phyloP scores from a whole-genome alignment of 1,140 invertebrate genomes.

The Anagrus nilaparvatae region DNA sequence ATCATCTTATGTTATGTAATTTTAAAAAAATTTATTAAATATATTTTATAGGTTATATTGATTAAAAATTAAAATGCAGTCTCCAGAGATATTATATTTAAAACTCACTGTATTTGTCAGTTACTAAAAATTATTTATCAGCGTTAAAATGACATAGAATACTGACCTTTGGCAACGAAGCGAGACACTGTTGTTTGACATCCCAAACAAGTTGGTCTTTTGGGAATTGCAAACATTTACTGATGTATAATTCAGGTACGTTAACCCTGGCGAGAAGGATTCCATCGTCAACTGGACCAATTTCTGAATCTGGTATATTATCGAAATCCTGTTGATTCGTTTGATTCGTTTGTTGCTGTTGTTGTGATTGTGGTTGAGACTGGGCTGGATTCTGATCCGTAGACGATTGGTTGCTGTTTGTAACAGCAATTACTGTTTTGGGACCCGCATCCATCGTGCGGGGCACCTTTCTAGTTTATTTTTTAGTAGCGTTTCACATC shows the following conservation, averaged over 20 bases:
- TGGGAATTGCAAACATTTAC: constrained; percentile 96
- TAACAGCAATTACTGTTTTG: too few species aligned
- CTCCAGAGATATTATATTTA: too few species aligned
- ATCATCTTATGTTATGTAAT: too few species aligned
- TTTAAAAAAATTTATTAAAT: too few species aligned
- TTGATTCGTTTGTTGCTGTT: constrained; percentile 28
- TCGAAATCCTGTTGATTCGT: constrained; percentile 24
- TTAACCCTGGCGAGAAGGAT: constrained; percentile 75
- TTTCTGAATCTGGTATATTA: constrained; percentile 45
- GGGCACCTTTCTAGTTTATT: constrained; percentile 31
- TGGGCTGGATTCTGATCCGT: constrained; percentile 21
- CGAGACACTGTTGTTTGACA: constrained; percentile 92
- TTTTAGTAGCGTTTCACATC: constrained; percentile 35
- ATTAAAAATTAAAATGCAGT: too few species aligned
- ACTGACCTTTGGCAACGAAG: constrained; percentile 85
- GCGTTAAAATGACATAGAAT: too few species aligned
- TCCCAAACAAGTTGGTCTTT: constrained; percentile 94
- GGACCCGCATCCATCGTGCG: constrained; percentile 39
- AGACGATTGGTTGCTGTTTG: constrained; percentile 28
- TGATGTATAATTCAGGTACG: constrained; percentile 82
- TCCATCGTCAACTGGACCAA: constrained; percentile 52
- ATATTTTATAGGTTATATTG: too few species aligned
- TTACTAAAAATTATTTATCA: too few species aligned
- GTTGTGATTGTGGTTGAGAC: constrained; percentile 18
- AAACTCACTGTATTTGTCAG: too few species aligned